A percentile compares a stretch with the other conserved stretches of the same genome.
These are phyloP conservation scores for Maconellicoccus hirsutus DNA, from an alignment of 1,140 invertebrate genomes.

Conservation along the genomic window DNA sequence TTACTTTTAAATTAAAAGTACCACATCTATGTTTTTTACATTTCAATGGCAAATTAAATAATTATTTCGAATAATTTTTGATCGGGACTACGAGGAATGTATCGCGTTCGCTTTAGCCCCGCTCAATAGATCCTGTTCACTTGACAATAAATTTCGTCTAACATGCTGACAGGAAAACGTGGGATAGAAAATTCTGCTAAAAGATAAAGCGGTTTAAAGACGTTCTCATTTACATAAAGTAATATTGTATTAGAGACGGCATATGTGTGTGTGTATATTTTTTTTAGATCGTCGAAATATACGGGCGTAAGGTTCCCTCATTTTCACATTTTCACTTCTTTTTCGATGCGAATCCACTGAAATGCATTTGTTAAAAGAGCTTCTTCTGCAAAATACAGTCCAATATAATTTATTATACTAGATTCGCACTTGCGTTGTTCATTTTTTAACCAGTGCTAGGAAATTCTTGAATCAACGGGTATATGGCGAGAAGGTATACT, in stretches of 20 bases:
- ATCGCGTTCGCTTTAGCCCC: background rate
- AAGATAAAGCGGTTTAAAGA: constrained; percentile 5
- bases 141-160: background rate
- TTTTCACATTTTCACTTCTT: background rate
- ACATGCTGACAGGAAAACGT: background rate
- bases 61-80: too few relatives aligned
- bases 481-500: background rate
- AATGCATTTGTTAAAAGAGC: too few relatives aligned
- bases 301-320: background rate
- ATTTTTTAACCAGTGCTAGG: background rate
- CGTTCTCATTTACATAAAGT: constrained; percentile 1
- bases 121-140: background rate
- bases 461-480: background rate
- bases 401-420: background rate
- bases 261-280: background rate
- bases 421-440: background rate
- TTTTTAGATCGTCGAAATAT: background rate
- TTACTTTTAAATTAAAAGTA: too few relatives aligned
- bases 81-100: too few relatives aligned
- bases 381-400: background rate
- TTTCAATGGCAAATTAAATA: too few relatives aligned
- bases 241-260: constrained; percentile 3
- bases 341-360: background rate
- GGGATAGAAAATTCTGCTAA: background rate
- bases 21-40: too few relatives aligned